Evolutionary conservation across 1,140 invertebrate genomes (phyloP).

Genomic region (Mactra quadrangularis): DNA sequence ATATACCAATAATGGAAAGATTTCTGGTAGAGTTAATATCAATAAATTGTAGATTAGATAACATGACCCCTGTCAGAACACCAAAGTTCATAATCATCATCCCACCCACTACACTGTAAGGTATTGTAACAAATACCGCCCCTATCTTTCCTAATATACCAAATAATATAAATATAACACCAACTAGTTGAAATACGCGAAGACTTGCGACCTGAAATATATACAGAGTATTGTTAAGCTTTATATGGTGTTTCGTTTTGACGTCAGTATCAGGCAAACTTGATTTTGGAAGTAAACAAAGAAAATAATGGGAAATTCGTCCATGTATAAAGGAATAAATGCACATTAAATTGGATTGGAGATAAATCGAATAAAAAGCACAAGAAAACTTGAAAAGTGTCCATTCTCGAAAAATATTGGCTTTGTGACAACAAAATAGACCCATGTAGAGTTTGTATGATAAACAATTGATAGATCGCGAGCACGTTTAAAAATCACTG

Average conservation of each 20-base stretch:
- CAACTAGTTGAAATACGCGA: conserved; percentile 92
- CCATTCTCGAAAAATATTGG: too few relatives aligned
- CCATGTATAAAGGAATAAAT: too few relatives aligned
- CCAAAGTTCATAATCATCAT: conserved; percentile 66
- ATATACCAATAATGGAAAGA: conserved; percentile 93
- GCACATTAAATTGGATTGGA: background rate
- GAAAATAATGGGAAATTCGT: background rate
- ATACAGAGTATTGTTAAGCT: background rate
- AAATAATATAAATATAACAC: conserved; percentile 90
- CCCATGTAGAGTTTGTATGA: too few relatives aligned
- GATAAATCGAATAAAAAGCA: background rate
- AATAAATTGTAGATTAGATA: conserved; percentile 91
- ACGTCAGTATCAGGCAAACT: too few relatives aligned
- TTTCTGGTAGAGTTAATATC: conserved; percentile 91
- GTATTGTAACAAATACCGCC: conserved; percentile 93
- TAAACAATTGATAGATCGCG: too few relatives aligned
- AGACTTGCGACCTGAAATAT: conserved; percentile 90
- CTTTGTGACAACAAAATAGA: too few relatives aligned
- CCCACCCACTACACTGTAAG: conserved; percentile 92
- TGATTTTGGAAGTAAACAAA: too few relatives aligned
- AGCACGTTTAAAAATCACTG: too few relatives aligned
- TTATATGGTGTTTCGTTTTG: background rate
- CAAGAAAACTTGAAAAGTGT: background rate
- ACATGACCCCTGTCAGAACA: conserved; percentile 59
- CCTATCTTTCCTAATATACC: conserved; percentile 88